Evolutionary conservation across 92 coral and sea anemone species (phyloP).

Genomic region (Isaurus tuberculatus): DNA sequence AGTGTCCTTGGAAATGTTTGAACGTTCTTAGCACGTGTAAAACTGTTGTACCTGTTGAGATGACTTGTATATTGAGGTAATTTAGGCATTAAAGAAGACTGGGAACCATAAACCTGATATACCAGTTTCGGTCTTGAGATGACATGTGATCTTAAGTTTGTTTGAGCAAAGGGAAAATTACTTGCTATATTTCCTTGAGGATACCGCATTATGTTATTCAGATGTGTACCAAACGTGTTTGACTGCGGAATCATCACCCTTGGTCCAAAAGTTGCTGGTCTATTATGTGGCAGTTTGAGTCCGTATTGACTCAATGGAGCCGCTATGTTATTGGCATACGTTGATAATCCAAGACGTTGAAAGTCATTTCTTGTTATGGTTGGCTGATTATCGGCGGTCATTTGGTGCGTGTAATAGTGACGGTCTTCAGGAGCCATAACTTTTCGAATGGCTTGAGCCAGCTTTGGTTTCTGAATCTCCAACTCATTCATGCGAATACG

Average conservation of each 20-base stretch:
- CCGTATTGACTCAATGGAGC: not conserved
- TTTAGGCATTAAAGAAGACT: not conserved
- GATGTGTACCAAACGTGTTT: not conserved
- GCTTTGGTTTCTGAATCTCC: constrained; percentile 6
- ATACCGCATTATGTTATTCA: constrained; percentile 13
- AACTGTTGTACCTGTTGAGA: not conserved
- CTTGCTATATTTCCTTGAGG: not conserved
- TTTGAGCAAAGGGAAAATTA: not conserved
- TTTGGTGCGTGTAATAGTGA: constrained; percentile 12
- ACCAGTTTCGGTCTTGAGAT: not conserved
- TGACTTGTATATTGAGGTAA: not conserved
- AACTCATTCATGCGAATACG: constrained; percentile 1
- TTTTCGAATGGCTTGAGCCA: not conserved
- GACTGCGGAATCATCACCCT: not conserved
- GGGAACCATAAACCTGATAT: not conserved
- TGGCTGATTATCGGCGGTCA: not conserved
- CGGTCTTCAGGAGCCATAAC: not conserved
- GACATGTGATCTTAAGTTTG: not conserved
- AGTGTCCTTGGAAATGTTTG: not conserved
- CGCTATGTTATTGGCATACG: not conserved
- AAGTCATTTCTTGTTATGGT: constrained; percentile 4
- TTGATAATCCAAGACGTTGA: not conserved
- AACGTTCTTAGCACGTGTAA: not conserved
- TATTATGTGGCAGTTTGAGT: constrained; percentile 7
- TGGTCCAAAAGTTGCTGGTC: not conserved